Conservation (phyloP, 2,797 vertebrate genomes). For the Limnodromus scolopaceus region DNA sequence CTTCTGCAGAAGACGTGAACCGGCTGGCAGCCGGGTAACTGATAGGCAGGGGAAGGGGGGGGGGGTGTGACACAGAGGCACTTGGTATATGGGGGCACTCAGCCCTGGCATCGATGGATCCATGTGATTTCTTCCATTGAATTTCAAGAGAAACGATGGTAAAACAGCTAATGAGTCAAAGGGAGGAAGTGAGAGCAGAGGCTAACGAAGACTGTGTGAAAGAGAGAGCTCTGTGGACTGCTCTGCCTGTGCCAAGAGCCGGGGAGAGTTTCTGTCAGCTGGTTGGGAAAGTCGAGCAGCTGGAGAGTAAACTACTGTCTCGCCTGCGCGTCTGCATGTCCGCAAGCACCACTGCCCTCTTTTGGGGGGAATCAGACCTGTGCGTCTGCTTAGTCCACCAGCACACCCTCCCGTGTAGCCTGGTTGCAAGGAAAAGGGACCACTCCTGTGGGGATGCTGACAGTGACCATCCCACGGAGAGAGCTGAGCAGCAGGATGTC, state of each 20-base stretch:
- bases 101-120: background rate
- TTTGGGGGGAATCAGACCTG: slow-evolving; percentile 47
- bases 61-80: background rate
- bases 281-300: slow-evolving; percentile 32
- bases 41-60: background rate
- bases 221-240: background rate
- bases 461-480: background rate
- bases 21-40: background rate
- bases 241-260: slow-evolving; percentile 27
- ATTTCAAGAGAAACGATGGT: slow-evolving; percentile 33
- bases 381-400: background rate
- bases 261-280: slow-evolving; percentile 41
- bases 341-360: slow-evolving; percentile 51
- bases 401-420: fast-evolving
- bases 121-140: background rate
- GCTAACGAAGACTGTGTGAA: slow-evolving; percentile 33
- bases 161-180: slow-evolving; percentile 50
- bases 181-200: slow-evolving; percentile 48
- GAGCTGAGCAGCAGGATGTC: background rate
- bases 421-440: background rate
- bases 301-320: background rate
- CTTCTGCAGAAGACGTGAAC: background rate
- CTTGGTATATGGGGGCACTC: background rate
- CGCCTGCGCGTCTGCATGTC: background rate
- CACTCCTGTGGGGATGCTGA: background rate